Conservation (phyloP, 2,888 invertebrate genomes). For the Eucriotettix oculatus region DNA sequence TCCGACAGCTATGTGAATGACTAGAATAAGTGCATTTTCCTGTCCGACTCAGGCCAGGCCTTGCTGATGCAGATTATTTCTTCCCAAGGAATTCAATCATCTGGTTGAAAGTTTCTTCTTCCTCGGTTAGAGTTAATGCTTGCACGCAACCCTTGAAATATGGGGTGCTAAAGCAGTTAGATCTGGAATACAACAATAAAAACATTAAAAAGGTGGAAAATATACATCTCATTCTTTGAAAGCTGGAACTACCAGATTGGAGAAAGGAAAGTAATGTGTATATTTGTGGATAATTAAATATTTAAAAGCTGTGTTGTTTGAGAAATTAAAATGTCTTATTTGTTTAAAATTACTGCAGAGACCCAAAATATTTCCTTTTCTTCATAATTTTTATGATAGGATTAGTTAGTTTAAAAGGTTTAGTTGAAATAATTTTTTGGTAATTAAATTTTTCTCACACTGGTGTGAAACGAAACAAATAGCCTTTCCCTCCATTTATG, state of each 20-base stretch:
- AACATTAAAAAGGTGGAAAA: constrained; percentile 12
- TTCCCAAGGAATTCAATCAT: constrained; percentile 66
- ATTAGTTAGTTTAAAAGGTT: too few species aligned
- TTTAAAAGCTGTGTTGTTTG: neutral
- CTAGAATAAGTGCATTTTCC: neutral
- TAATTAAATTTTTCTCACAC: too few species aligned
- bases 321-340: neutral
- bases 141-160: constrained; percentile 70
- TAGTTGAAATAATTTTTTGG: too few species aligned
- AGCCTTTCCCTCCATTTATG: too few species aligned
- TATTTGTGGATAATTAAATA: neutral
- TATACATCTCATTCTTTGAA: neutral
- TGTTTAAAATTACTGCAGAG: neutral
- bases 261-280: neutral
- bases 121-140: constrained; percentile 59
- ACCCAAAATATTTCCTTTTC: too few species aligned
- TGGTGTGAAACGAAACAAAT: too few species aligned
- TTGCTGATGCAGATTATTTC: constrained; percentile 19
- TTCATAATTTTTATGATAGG: too few species aligned
- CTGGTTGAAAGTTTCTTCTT: constrained; percentile 58
- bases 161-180: constrained; percentile 60
- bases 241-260: neutral
- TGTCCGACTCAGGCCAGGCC: neutral
- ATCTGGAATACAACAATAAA: constrained; percentile 34
- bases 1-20: neutral